Evolutionary conservation across 2,888 invertebrate species (phyloP), one percentile per base, ranked within the genome.

Genomic region (Anthrax anthrax): DNA sequence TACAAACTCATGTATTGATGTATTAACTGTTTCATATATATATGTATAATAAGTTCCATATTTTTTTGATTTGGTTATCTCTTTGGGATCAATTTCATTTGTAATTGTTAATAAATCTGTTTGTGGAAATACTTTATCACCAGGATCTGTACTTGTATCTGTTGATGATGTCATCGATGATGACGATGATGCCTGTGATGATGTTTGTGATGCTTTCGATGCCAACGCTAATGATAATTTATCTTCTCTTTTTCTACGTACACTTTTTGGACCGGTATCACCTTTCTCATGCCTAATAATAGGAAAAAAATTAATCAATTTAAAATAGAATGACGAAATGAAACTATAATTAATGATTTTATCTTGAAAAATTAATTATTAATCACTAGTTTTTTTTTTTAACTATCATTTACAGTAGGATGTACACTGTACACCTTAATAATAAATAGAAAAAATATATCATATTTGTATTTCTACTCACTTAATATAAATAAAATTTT

Each of bases 401-500:
- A n/a, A n/a, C n/a, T n/a, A n/a, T n/a, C n/a, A n/a, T n/a, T n/a
- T n/a, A n/a, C n/a, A 18, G 13, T 3, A 36, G 13, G 23, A 27
- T 27, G 23, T 23, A 23, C 23, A 23, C 8, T 23, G 4, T 23
- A n/a, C n/a, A n/a, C 23, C 8, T 23, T 23, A 8, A 23, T 42
- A 4, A 17, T 13, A n/a, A 14, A 42, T 14, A 19, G 14, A 37
- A 37, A 37, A 23, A 10, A 42, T n/a, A 41, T 23, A n/a, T n/a
- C n/a, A n/a, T n/a, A n/a, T n/a, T n/a, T n/a, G n/a, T n/a, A n/a
- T n/a, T n/a, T n/a, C n/a, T n/a, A n/a, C n/a, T 50, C 46, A 52
- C 61, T 60, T 60, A 4, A 67, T 60, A 57, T 79, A 80, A 44
- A 89, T 80, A 60, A 73, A 73, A 65, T 90, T 88, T 58, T 88